Percentiles rank a stretch among this genome's conserved stretches.
These are phyloP conservation scores for Eustalomyia histrio DNA, from an alignment of 2,888 invertebrate genomes.

Conservation along the genomic window DNA sequence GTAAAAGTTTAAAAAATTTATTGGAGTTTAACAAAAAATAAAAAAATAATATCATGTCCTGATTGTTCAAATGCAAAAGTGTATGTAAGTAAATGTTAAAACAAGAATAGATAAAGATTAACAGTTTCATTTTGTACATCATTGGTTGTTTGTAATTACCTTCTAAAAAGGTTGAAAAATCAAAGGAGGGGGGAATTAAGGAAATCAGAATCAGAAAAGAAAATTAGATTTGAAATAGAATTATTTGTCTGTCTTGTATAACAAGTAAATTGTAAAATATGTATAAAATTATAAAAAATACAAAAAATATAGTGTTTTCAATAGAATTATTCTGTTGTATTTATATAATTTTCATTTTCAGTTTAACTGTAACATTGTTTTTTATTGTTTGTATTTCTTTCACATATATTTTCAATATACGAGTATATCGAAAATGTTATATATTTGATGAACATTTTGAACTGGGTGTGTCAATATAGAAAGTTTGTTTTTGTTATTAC, in stretches of 20 bases:
- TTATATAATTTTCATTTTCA: background rate
- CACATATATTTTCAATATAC: background rate
- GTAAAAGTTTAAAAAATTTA: slow-evolving; percentile 22
- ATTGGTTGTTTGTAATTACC: slow-evolving; percentile 75
- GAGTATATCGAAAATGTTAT: slow-evolving; percentile 24
- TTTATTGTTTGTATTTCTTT: slow-evolving; percentile 7
- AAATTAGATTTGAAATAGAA: slow-evolving; percentile 69
- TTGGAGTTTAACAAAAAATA: slow-evolving; percentile 11
- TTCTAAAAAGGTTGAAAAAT: slow-evolving; percentile 80
- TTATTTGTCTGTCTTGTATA: slow-evolving; percentile 61
- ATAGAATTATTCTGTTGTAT: slow-evolving; percentile 11
- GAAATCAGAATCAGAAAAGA: slow-evolving; percentile 67
- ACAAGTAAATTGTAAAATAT: background rate
- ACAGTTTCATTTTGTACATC: slow-evolving; percentile 59
- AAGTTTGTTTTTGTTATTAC: slow-evolving; percentile 63
- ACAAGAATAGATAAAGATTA: slow-evolving; percentile 53
- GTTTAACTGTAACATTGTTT: slow-evolving; percentile 17
- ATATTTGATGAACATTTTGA: slow-evolving; percentile 74
- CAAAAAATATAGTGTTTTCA: slow-evolving; percentile 64
- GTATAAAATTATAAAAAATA: slow-evolving; percentile 6
- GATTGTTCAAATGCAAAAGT: slow-evolving; percentile 48
- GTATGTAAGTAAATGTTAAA: slow-evolving; percentile 38
- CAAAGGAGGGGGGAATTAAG: slow-evolving; percentile 69
- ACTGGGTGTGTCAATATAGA: slow-evolving; percentile 76
- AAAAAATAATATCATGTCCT: slow-evolving; percentile 1